Conservation (phyloP, 2,888 invertebrate species). For the Mythimna albipuncta region DNA sequence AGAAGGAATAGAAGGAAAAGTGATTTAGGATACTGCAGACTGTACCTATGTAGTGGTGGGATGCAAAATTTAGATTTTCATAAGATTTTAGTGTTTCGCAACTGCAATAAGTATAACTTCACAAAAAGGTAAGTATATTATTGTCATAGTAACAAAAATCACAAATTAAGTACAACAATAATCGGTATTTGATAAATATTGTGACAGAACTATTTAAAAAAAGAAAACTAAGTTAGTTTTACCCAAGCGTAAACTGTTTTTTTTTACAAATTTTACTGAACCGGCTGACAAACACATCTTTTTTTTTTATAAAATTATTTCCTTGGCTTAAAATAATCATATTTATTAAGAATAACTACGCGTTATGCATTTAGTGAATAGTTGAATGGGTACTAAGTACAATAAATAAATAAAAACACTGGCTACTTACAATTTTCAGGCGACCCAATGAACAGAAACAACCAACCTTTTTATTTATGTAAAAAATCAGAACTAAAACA, state of each 20-base stretch:
- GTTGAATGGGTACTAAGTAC: not conserved
- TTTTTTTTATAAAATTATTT: not conserved
- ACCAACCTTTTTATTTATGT: not conserved
- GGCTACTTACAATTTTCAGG: slow-evolving; percentile 49
- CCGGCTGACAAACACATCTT: not conserved
- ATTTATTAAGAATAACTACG: too few species aligned
- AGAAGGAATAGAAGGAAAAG: too few species aligned
- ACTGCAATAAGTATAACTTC: not conserved
- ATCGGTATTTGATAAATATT: too few species aligned
- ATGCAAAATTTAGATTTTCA: not conserved
- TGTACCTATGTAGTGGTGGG: not conserved
- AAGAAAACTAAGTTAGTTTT: not conserved
- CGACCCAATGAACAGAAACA: slow-evolving; percentile 19
- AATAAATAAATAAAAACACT: slow-evolving; percentile 6
- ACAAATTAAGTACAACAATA: too few species aligned
- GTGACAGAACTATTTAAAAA: not conserved
- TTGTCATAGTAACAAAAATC: too few species aligned
- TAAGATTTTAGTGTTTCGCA: not conserved
- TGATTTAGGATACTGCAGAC: not conserved
- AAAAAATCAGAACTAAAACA: slow-evolving; percentile 24
- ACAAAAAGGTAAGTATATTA: too few species aligned
- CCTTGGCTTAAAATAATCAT: too few species aligned
- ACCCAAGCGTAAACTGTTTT: not conserved
- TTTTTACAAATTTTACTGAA: not conserved
- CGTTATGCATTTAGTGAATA: not conserved